Base-by-base conservation (phyloP, 2,113 vertebrate genomes). In the Pogona vitticeps region DNA sequence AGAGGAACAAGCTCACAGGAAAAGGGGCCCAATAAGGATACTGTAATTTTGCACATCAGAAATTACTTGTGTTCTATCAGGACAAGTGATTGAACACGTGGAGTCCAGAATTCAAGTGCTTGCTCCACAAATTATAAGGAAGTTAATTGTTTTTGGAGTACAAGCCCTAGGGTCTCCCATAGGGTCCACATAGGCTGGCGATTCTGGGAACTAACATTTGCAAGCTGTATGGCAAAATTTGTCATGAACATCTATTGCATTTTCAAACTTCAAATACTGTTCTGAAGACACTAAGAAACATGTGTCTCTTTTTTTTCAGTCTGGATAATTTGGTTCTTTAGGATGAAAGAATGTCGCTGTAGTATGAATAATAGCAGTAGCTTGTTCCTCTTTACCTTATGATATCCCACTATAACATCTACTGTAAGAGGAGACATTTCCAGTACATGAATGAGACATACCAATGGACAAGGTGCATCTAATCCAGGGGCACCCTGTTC, bases 401-500 rank as follows among this genome's bases (percentile, higher is more conserved):
- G 86, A 91, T 85, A 87, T 91, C 86, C 93, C 93, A 42, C 88
- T 90, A 90, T 88, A 90, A 86, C 91, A 83, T 87, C 84, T 89
- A 93, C 68, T 61, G 9, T 91, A 93, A 92, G 93, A 95, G 65
- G 82, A 93, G 72, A 31, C 26, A 94, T 88, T 93, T 96, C 94
- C 94, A 95, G 93, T 94, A 97, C 94, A 94, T 79, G 91, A 96
- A 90, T 94, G 91, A 96, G 93, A 99, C 99, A 96, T 99, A 99
- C 98, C 99, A 99, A 98, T 92, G 99, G 99, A 97, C 99, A 99
- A 96, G 99, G 99, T 97, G 99, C 99, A 98, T 99, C 99, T 98
- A 99, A 99, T 98, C 99, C 99, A 96, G 99, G 99, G 93, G 98
- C 98, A 98, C 99, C 98, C 98, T 99, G 99, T 98, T 99, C 99